A percentile compares a stretch with the other conserved stretches of the same genome.
Evolutionary conservation across 2,888 invertebrate genomes (phyloP).

Genomic region (Macrostomum cliftonense): DNA sequence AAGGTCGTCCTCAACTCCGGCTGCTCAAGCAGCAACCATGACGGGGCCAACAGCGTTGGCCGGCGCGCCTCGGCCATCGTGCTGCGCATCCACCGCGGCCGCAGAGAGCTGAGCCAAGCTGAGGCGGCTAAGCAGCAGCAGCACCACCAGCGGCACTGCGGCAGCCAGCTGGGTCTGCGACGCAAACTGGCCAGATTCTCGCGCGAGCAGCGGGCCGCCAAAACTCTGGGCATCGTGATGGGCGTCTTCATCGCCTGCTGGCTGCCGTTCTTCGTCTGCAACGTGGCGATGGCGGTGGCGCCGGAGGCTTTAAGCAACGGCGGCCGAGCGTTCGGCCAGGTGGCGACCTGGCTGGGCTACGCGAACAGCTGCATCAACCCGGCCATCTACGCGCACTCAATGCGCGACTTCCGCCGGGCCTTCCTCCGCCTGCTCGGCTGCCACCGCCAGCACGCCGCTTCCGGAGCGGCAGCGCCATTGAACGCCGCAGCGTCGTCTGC

Average conservation of each 20-base stretch:
- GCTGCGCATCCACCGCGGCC: slow-evolving; percentile 76
- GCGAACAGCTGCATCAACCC: slow-evolving; percentile 44
- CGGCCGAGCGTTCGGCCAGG: slow-evolving; percentile 25
- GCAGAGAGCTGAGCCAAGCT: slow-evolving; percentile 25
- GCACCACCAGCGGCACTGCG: not conserved
- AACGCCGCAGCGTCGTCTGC: not conserved
- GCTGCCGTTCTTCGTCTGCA: slow-evolving; percentile 89
- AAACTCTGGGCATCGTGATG: slow-evolving; percentile 87
- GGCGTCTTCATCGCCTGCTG: slow-evolving; percentile 89
- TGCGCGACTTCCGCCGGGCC: slow-evolving; percentile 70
- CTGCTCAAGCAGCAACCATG: slow-evolving; percentile 33
- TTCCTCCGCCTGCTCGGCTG: slow-evolving; percentile 67
- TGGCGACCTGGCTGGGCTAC: slow-evolving; percentile 37
- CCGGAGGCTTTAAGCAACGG: slow-evolving; percentile 46
- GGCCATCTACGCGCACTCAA: slow-evolving; percentile 94
- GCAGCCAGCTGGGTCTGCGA: slow-evolving; percentile 52
- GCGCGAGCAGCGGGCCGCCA: slow-evolving; percentile 89
- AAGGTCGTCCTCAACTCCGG: slow-evolving; percentile 41
- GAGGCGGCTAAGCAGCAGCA: slow-evolving; percentile 1
- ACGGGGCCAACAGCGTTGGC: slow-evolving; percentile 40
- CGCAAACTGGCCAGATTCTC: slow-evolving; percentile 63
- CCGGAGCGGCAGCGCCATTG: too few species aligned
- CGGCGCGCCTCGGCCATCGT: slow-evolving; percentile 50
- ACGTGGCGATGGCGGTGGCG: slow-evolving; percentile 62
- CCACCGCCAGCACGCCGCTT: too few species aligned